A percentile compares a stretch with the other conserved stretches of the same genome.
Evolutionary conservation across 2,797 vertebrate genomes (phyloP).

Genomic region (Leontopithecus rosalia): DNA sequence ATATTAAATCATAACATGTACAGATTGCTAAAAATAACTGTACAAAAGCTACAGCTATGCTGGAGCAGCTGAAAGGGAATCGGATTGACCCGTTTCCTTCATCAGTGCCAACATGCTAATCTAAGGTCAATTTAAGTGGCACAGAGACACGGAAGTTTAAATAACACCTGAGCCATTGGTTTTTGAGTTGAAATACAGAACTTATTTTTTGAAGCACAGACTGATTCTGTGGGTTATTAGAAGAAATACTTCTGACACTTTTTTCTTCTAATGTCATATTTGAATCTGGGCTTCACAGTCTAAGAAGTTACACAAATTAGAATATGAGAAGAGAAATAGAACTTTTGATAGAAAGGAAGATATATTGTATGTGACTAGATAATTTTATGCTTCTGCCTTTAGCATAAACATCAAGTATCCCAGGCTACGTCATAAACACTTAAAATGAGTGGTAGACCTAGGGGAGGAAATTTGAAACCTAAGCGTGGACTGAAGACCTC

Average conservation of each 20-base stretch:
- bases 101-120: background rate
- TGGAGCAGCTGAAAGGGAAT: background rate
- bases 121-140: background rate
- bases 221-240: background rate
- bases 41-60: background rate
- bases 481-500: background rate
- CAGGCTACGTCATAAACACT: background rate
- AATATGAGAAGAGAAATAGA: background rate
- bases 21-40: background rate
- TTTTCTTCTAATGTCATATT: background rate
- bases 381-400: background rate
- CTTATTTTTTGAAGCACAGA: background rate
- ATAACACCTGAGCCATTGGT: background rate
- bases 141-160: background rate
- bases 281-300: background rate
- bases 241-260: background rate
- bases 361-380: background rate
- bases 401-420: background rate
- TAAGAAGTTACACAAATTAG: background rate
- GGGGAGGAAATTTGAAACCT: background rate
- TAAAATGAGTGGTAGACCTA: background rate
- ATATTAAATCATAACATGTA: background rate
- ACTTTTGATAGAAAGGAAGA: background rate
- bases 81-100: background rate
- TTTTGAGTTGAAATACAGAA: background rate